phyloP scores from a whole-genome alignment of 2,797 vertebrate genomes.

The Toxotes lorentzi region DNA sequence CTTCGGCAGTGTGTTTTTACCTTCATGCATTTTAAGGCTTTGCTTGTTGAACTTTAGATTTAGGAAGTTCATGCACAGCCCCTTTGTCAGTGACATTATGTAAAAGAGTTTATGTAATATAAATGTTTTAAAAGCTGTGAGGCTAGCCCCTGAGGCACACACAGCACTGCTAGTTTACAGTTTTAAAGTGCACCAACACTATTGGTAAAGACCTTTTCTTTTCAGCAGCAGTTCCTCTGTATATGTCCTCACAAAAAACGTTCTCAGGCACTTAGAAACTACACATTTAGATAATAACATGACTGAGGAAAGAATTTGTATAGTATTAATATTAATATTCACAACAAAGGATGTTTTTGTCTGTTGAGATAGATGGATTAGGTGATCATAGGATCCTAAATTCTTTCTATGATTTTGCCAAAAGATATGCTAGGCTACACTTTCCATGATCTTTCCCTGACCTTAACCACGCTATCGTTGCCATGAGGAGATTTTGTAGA shows the following conservation, averaged over 20 bases:
- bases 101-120: constrained; percentile 21
- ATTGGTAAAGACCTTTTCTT: background rate
- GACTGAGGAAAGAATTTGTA: background rate
- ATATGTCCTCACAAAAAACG: background rate
- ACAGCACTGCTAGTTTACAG: constrained; percentile 1
- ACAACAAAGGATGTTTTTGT: no score
- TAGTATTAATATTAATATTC: background rate
- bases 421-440: background rate
- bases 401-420: background rate
- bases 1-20: constrained; percentile 22
- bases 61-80: constrained; percentile 23
- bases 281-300: background rate
- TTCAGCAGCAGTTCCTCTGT: background rate
- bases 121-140: constrained; percentile 41
- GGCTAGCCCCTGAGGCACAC: background rate
- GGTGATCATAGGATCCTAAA: background rate
- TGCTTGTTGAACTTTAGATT: constrained; percentile 48
- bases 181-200: background rate
- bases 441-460: no score
- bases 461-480: no score
- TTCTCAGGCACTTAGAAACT: background rate
- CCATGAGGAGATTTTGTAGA: no score
- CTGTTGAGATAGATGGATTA: background rate
- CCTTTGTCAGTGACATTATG: constrained; percentile 34
- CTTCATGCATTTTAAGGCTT: constrained; percentile 41